Conservation (phyloP, 2,888 invertebrate species). For the Buathra laborator region DNA sequence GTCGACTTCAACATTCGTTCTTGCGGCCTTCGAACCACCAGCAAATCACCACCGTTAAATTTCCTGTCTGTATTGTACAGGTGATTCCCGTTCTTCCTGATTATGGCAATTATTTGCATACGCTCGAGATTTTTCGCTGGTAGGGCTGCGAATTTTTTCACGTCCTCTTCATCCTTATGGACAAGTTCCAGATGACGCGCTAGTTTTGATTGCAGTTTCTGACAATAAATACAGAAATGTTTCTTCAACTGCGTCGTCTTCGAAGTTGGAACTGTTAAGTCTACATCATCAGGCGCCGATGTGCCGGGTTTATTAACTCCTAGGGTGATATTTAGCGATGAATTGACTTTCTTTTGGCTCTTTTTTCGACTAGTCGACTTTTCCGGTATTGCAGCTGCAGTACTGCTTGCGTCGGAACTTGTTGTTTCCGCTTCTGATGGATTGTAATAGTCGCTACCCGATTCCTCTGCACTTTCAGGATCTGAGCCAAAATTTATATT, state of each 20-base stretch:
- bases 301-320: background rate
- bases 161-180: conserved; percentile 56
- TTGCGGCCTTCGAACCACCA: conserved; percentile 61
- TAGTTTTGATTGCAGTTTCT: conserved; percentile 52
- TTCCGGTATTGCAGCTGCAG: background rate
- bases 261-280: conserved; percentile 6
- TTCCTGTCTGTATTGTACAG: conserved; percentile 46
- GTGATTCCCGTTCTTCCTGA: conserved; percentile 57
- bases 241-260: conserved; percentile 38
- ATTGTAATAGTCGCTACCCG: background rate
- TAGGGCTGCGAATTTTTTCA: conserved; percentile 55
- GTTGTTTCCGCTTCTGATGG: background rate
- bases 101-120: conserved; percentile 10
- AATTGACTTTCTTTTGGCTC: background rate
- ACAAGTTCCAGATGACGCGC: conserved; percentile 58
- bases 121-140: conserved; percentile 37
- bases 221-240: conserved; percentile 53
- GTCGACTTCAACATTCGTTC: background rate
- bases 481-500: too few relatives aligned
- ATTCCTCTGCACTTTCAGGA: background rate
- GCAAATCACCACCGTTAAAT: conserved; percentile 53
- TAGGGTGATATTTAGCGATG: background rate
- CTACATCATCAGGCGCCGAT: conserved; percentile 36
- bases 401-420: background rate
- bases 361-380: background rate